Evolutionary conservation across 2,797 vertebrate genomes (phyloP).

Genomic region (Anguilla anguilla): DNA sequence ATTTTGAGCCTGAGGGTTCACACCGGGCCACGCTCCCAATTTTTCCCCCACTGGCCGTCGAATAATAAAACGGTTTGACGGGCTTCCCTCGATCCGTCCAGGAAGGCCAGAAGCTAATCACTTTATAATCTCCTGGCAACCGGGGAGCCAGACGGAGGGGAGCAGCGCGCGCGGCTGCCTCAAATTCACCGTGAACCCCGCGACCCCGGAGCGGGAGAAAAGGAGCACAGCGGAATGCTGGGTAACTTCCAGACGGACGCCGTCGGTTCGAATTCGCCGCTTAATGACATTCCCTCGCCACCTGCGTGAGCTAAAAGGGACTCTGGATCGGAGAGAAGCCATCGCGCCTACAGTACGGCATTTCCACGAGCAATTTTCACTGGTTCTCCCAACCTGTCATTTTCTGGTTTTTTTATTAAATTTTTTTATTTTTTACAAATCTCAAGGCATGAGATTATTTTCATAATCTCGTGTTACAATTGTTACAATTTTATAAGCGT

Average conservation of each 20-base stretch:
- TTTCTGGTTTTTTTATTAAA: neutral
- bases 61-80: neutral
- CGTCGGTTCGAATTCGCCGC: neutral
- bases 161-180: neutral
- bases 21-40: neutral
- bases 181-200: neutral
- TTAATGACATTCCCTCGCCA: neutral
- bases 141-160: neutral
- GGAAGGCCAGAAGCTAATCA: conserved; percentile 1
- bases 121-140: neutral
- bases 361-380: neutral
- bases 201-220: neutral
- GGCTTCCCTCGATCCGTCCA: neutral
- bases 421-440: neutral
- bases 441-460: neutral
- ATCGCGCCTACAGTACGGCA: neutral
- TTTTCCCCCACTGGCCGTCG: neutral
- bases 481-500: neutral
- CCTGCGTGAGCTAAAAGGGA: neutral
- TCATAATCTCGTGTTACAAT: neutral
- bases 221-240: neutral
- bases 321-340: neutral
- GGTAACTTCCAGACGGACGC: neutral
- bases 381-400: neutral
- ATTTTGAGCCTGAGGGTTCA: neutral